Conservation (phyloP, 2,113 vertebrate genomes). For the Cyanoliseus patagonus region DNA sequence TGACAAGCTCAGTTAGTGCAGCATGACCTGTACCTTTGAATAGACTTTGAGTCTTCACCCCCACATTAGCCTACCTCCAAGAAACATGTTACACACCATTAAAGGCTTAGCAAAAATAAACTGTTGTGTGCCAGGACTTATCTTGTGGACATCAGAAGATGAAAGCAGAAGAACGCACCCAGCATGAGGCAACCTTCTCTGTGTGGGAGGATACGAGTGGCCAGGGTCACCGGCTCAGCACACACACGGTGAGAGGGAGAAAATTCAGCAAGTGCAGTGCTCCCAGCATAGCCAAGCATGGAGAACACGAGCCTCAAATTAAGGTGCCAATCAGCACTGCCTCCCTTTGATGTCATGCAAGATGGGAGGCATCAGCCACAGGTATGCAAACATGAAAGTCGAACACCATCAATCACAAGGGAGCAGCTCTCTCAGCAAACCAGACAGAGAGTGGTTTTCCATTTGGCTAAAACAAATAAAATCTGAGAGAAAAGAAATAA, state of each 20-base stretch:
- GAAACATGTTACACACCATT: not conserved
- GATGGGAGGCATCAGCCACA: constrained; percentile 28
- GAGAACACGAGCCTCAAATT: not conserved
- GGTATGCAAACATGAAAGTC: constrained; percentile 31
- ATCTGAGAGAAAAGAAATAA: not conserved
- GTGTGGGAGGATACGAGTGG: not conserved
- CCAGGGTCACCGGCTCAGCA: not conserved
- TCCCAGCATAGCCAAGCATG: not conserved
- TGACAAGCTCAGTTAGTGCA: not conserved
- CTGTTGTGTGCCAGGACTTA: not conserved
- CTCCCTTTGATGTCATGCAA: constrained; percentile 42
- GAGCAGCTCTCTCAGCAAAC: not conserved
- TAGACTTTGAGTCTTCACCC: not conserved
- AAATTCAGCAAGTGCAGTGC: not conserved
- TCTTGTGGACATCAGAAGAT: not conserved
- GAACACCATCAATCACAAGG: not conserved
- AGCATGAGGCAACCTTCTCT: not conserved
- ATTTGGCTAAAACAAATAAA: constrained; percentile 16
- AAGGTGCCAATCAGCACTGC: not conserved
- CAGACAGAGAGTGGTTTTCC: not conserved
- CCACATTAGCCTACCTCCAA: not conserved
- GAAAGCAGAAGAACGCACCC: not conserved
- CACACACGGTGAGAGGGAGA: accelerated
- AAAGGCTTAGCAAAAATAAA: not conserved
- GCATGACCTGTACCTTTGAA: not conserved